Evolutionary conservation across 2,797 vertebrate genomes (phyloP).

Genomic region (Phoeniculus purpureus): DNA sequence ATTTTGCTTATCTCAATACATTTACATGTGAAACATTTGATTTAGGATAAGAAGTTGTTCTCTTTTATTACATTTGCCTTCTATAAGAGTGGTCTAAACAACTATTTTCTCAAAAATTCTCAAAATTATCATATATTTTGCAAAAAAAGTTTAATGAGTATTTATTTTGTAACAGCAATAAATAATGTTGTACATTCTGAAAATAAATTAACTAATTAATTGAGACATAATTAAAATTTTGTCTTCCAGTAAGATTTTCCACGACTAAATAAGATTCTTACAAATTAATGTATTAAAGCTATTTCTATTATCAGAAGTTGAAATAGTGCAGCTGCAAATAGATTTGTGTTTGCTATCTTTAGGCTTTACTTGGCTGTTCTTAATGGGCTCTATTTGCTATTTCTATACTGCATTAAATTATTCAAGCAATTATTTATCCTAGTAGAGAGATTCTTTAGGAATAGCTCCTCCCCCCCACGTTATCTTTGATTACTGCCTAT

Average conservation of each 20-base stretch:
- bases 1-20: background rate
- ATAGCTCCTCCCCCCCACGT: background rate
- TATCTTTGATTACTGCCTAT: background rate
- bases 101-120: background rate
- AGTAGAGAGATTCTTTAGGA: constrained; percentile 6
- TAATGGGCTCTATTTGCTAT: constrained; percentile 41
- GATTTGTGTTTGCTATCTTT: constrained; percentile 31
- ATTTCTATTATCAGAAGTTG: constrained; percentile 45
- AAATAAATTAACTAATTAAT: background rate
- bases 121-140: constrained; percentile 52
- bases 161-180: constrained; percentile 51
- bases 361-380: constrained; percentile 52
- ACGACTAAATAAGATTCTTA: constrained; percentile 13
- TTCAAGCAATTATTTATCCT: constrained; percentile 39
- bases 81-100: constrained; percentile 10
- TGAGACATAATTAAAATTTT: background rate
- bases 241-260: constrained; percentile 30
- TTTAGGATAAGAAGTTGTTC: background rate
- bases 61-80: constrained; percentile 11
- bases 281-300: constrained; percentile 38
- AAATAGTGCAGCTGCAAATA: constrained; percentile 37
- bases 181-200: constrained; percentile 35
- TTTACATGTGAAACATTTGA: background rate
- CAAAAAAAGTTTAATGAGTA: constrained; percentile 54
- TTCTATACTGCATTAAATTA: constrained; percentile 44